phyloP scores from a whole-genome alignment of 2,113 vertebrate genomes.

The Petrocephalus microphthalmus region DNA sequence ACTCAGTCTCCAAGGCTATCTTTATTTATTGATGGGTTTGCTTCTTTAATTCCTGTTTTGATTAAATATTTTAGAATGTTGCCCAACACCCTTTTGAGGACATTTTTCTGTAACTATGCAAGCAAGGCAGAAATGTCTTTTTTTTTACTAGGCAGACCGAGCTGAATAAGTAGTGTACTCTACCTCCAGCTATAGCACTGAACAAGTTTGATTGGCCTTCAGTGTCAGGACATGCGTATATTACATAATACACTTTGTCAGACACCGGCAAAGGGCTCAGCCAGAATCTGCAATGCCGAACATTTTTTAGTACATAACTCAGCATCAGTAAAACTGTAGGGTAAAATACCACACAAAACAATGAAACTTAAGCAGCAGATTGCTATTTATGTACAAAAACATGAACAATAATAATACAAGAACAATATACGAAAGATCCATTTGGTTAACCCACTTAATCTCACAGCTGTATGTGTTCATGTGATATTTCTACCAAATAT shows the following conservation, averaged over 20 bases:
- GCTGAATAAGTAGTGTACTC: neutral
- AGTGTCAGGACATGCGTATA: slow-evolving; percentile 21
- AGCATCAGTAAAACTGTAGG: neutral
- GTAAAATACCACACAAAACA: neutral
- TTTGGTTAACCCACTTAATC: too few relatives aligned
- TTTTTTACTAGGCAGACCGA: neutral
- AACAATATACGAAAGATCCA: too few relatives aligned
- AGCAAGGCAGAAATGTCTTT: neutral
- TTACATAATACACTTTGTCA: slow-evolving; percentile 35
- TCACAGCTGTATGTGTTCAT: too few relatives aligned
- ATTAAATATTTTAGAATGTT: neutral
- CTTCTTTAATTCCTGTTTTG: neutral
- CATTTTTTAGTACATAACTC: neutral
- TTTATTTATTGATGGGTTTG: neutral
- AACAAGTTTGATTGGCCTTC: slow-evolving; percentile 29
- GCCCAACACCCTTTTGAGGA: neutral
- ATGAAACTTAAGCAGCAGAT: neutral
- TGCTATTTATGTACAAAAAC: too few relatives aligned
- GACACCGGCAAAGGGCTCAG: slow-evolving; percentile 21
- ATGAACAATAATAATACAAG: too few relatives aligned
- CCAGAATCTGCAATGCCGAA: slow-evolving; percentile 23
- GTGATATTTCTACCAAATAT: too few relatives aligned
- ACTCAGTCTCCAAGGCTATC: neutral
- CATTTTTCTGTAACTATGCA: neutral
- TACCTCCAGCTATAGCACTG: slow-evolving; percentile 10